Base-by-base conservation (phyloP, 37 sponge, comb jelly and placozoan genomes). In the Chondrilla cf. caribensis region DNA sequence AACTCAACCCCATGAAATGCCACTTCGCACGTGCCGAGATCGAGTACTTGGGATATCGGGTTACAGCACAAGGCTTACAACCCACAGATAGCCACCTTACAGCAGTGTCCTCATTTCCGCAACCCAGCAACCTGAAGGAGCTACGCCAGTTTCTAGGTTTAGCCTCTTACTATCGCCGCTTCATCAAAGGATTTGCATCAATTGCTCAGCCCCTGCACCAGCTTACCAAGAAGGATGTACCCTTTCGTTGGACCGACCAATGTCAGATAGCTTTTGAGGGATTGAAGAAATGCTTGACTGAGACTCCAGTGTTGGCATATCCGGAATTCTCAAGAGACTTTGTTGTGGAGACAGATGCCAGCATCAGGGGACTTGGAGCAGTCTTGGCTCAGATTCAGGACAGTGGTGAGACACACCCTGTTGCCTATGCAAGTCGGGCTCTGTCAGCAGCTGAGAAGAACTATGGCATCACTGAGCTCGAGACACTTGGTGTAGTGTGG, bases 331-430 rank as follows among this genome's bases (percentile, higher is more conserved):
- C 31, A 32, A 2, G 17, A 37, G 67, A 24, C 14, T 87, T 87
- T 55, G 42, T 54, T 2, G 75, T 89, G 78, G 89, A 85, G 81
- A 89, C 81, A 18, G 85, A 89, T 81, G 85, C 89, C 8, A 42
- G 78, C 26, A 54, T 65, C 17, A 15, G 64, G 37, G 85, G 84
- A 3, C 60, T 89, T 2, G 85, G 89, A 47, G 84, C 88, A 0
- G 71, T 87, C 1, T 54, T 88, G 36, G 38, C 88, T 28, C 85
- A 88, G 60, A 14, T 9, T 29, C 77, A 71, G 39, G 54, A 38
- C 8, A 85, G 82, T 43, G 78, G 78, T 39, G 9, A 6, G 8
- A 24, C 35, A 9, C 81, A 81, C 60, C 65, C 81, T 14, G 33
- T 81, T n/a, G 81, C 81, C 21, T 81, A 81, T 81, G 81, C 81